These are phyloP conservation scores for Copidosoma floridanum DNA, from an alignment of 1,140 invertebrate species.

Conservation along the genomic window DNA sequence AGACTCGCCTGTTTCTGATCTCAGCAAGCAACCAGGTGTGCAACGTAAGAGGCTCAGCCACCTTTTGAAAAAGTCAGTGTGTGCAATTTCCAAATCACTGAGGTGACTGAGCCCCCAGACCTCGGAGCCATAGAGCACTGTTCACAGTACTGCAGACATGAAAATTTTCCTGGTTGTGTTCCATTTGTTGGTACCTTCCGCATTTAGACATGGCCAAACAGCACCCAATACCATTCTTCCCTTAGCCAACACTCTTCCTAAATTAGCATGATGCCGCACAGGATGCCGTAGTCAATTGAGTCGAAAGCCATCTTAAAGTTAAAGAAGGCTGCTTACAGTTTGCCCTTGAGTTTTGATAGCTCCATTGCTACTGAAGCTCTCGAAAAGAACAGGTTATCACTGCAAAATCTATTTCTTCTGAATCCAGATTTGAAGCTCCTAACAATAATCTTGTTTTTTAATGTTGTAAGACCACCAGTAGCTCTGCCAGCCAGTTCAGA, in stretches of 20 bases:
- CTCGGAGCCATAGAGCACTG: slow-evolving; percentile 13
- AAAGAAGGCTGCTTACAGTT: slow-evolving; percentile 22
- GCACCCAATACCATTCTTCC: slow-evolving; percentile 1
- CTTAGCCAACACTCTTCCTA: not conserved
- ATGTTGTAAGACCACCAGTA: too few species aligned
- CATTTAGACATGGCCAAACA: slow-evolving; percentile 11
- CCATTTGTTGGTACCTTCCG: slow-evolving; percentile 17
- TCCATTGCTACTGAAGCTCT: not conserved
- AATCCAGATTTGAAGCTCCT: too few species aligned
- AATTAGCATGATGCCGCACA: not conserved
- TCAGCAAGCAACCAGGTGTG: slow-evolving; percentile 23
- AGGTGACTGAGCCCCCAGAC: slow-evolving; percentile 24
- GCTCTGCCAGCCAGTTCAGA: too few species aligned
- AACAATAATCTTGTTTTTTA: too few species aligned
- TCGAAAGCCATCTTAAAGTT: slow-evolving; percentile 21
- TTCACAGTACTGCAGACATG: slow-evolving; percentile 18
- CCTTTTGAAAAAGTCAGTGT: slow-evolving; percentile 19
- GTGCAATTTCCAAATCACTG: slow-evolving; percentile 12
- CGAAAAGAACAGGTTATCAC: slow-evolving; percentile 22
- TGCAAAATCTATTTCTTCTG: slow-evolving; percentile 27
- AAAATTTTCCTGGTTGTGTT: slow-evolving; percentile 14
- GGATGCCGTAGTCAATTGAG: slow-evolving; percentile 3
- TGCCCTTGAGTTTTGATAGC: slow-evolving; percentile 26
- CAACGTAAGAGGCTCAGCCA: slow-evolving; percentile 12
- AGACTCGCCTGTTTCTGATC: slow-evolving; percentile 5